These are phyloP conservation scores for Spermophilus dauricus DNA, from an alignment of 2,113 vertebrate species.

Conservation along the genomic window DNA sequence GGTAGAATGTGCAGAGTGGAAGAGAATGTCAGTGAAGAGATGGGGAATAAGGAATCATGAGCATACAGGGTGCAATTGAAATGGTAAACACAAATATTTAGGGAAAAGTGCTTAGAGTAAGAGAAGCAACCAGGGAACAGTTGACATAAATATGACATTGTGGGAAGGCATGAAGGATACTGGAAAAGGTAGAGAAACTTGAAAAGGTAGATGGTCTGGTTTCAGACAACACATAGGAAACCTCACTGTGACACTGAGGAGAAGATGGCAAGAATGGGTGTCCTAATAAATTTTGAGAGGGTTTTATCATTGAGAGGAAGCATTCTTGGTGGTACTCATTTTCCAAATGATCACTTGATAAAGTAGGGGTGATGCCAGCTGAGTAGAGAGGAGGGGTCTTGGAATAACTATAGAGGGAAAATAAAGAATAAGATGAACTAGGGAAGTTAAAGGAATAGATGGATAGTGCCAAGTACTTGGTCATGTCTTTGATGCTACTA, in stretches of 20 bases:
- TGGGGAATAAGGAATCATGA: not conserved
- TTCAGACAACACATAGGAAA: not conserved
- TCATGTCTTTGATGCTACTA: not conserved
- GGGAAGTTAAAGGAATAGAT: not conserved
- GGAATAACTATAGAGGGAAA: not conserved
- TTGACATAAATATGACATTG: not conserved
- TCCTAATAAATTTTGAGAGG: not conserved
- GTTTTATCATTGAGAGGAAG: not conserved
- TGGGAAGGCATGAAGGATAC: not conserved
- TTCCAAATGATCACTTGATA: not conserved
- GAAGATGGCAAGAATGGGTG: not conserved
- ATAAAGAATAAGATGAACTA: not conserved
- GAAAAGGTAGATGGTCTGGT: not conserved
- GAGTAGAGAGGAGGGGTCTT: not conserved
- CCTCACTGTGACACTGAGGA: not conserved
- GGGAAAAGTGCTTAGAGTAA: not conserved
- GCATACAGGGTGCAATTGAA: not conserved
- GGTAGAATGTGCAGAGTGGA: not conserved
- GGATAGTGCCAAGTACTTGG: not conserved
- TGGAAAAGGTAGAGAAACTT: not conserved
- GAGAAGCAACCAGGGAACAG: not conserved
- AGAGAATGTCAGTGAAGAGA: not conserved
- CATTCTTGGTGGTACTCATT: not conserved
- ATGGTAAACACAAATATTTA: not conserved
- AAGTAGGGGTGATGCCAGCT: not conserved